phyloP scores from a whole-genome alignment of 2,888 invertebrate genomes.

The Drosophila birchii region DNA sequence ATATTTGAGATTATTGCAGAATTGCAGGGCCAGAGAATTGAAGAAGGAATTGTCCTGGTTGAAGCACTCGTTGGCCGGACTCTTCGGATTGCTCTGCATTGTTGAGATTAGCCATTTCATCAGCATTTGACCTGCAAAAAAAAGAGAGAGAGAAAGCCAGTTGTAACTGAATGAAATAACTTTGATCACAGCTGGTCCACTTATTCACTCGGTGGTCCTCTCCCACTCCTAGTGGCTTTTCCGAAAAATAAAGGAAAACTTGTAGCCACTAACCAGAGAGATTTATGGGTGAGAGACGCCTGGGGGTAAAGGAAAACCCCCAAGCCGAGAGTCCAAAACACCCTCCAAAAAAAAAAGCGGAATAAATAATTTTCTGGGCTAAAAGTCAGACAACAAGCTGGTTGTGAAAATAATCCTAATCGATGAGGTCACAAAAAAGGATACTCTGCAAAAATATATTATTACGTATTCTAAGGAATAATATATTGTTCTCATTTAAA shows the following conservation, averaged over 20 bases:
- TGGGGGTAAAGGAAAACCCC: constrained; percentile 17
- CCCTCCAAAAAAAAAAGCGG: constrained; percentile 44
- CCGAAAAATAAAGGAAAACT: constrained; percentile 36
- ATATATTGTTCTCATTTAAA: too few relatives aligned
- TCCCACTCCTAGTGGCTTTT: not conserved
- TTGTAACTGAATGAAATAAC: constrained; percentile 40
- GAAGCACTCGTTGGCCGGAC: constrained; percentile 80
- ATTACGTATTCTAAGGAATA: not conserved
- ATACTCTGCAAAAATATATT: constrained; percentile 35
- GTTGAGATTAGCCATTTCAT: constrained; percentile 95
- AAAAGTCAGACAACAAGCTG: constrained; percentile 30
- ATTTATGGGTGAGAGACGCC: constrained; percentile 61
- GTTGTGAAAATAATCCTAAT: constrained; percentile 6
- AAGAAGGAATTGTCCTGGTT: constrained; percentile 87
- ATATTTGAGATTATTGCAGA: constrained; percentile 94
- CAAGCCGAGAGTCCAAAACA: not conserved
- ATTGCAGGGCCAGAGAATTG: constrained; percentile 91
- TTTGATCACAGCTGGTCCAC: constrained; percentile 40
- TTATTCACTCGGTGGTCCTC: constrained; percentile 28
- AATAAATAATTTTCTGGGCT: constrained; percentile 72
- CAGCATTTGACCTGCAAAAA: constrained; percentile 92
- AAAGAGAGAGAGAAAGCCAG: not conserved
- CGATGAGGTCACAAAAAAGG: constrained; percentile 20
- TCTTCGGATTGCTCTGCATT: constrained; percentile 84
- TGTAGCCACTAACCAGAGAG: constrained; percentile 57